These are phyloP conservation scores for Peromyscus eremicus DNA, from an alignment of 2,797 vertebrate species.

Conservation along the genomic window DNA sequence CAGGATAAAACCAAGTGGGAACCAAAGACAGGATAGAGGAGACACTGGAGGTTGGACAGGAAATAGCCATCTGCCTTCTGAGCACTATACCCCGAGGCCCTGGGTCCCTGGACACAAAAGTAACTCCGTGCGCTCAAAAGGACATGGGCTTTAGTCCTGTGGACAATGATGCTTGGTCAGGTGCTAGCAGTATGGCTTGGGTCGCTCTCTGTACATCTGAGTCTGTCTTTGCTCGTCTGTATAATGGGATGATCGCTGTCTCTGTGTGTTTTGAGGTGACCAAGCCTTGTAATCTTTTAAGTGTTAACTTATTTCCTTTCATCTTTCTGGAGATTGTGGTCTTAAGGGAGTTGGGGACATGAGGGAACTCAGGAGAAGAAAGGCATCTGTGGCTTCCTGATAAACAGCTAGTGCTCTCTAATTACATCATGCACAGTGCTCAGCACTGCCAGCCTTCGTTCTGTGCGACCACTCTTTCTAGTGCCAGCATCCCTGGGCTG, in stretches of 20 bases:
- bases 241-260: not conserved
- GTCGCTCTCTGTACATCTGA: not conserved
- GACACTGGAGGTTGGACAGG: not conserved
- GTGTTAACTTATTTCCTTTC: conserved; percentile 17
- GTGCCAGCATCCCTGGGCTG: conserved; percentile 52
- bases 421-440: conserved; percentile 45
- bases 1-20: not conserved
- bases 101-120: not conserved
- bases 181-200: not conserved
- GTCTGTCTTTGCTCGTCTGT: not conserved
- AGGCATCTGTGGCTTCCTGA: not conserved
- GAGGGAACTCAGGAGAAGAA: not conserved
- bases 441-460: conserved; percentile 22
- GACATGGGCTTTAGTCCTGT: not conserved
- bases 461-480: not conserved
- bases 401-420: conserved; percentile 56
- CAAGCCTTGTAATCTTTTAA: not conserved
- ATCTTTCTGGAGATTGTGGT: conserved; percentile 29
- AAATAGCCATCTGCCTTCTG: not conserved
- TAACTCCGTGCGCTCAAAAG: not conserved
- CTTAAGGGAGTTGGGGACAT: not conserved
- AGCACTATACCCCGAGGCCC: not conserved
- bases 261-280: not conserved
- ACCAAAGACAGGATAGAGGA: not conserved
- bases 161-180: not conserved